Evolutionary conservation across 2,888 invertebrate genomes (phyloP), one percentile per base, ranked within the genome.

Genomic region (Chrysodeixis includens): DNA sequence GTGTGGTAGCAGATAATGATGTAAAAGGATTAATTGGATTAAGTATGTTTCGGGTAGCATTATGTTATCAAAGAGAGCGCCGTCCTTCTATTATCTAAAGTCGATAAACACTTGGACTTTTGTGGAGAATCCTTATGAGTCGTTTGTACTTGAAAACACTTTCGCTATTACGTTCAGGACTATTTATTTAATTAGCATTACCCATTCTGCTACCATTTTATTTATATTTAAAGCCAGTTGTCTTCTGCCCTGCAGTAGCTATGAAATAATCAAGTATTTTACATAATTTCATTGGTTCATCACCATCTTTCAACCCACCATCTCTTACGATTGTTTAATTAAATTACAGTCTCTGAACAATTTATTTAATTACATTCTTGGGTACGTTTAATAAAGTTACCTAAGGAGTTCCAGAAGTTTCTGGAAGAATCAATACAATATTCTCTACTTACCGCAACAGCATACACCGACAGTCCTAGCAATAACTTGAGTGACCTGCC

Each of bases 391-490:
- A n/a, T n/a, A n/a, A n/a, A n/a, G n/a, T n/a, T n/a, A n/a, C n/a
- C n/a, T n/a, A n/a, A n/a, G n/a, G n/a, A 10, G 1, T 35, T 35
- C 35, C 10, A 10, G 35, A 12, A n/a, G 0, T n/a, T 16, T 16
- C 7, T 7, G 5, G 16, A 3, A n/a, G 18, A 46, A 14, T n/a
- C 46, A 46, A 46, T 5, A 18, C 14, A n/a, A n/a, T n/a, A 16
- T n/a, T n/a, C 8, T n/a, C n/a, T 18, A 67, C 90, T 85, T 84
- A 94, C 95, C 95, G 79, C 93, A 94, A 63, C 87, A 86, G 60
- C 92, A 92, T 10, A 94, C 95, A 22, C 92, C 93, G 14, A 91
- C 10, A 12, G 86, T 88, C 62, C 95, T 89, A 0, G 88, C 88
- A 0, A 79, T 65, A 1, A 91, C 55, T 69, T 93, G 90, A 0